A percentile compares a stretch with the other conserved stretches of the same genome.
phyloP scores from a whole-genome alignment of 2,888 invertebrate species.

The Papilio demoleus region DNA sequence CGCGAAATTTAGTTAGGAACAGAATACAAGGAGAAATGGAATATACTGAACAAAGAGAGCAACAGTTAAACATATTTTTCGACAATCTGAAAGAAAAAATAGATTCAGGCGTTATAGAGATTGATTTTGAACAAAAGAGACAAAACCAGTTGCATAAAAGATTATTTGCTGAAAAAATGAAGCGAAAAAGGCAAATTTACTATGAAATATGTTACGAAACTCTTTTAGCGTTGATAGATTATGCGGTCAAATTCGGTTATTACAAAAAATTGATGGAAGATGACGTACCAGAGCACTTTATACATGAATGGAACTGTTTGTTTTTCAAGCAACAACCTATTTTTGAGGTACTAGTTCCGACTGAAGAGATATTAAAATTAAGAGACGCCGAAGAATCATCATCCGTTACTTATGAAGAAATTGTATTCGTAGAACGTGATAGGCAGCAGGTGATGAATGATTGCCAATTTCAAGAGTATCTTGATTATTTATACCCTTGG shows the following conservation, averaged over 20 bases:
- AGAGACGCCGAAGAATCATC: slow-evolving; percentile 57
- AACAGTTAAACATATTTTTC: slow-evolving; percentile 74
- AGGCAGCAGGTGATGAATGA: slow-evolving; percentile 82
- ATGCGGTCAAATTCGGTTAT: slow-evolving; percentile 79
- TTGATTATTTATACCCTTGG: slow-evolving; percentile 81
- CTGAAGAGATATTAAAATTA: slow-evolving; percentile 68
- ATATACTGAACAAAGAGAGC: slow-evolving; percentile 76
- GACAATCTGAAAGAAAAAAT: slow-evolving; percentile 73
- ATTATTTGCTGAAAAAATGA: slow-evolving; percentile 81
- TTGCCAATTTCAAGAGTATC: slow-evolving; percentile 83
- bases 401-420: slow-evolving; percentile 66
- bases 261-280: slow-evolving; percentile 70
- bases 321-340: slow-evolving; percentile 83
- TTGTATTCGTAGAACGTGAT: slow-evolving; percentile 74
- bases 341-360: slow-evolving; percentile 74
- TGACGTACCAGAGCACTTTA: slow-evolving; percentile 74
- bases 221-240: slow-evolving; percentile 81
- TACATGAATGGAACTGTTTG: slow-evolving; percentile 82
- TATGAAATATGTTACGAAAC: slow-evolving; percentile 80
- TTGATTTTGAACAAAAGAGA: slow-evolving; percentile 80
- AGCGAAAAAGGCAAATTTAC: slow-evolving; percentile 74
- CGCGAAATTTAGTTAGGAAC: slow-evolving; percentile 81
- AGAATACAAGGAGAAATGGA: slow-evolving; percentile 78
- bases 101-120: slow-evolving; percentile 75
- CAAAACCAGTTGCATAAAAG: slow-evolving; percentile 79